Percentiles rank a stretch among this genome's conserved stretches.
phyloP scores from a whole-genome alignment of 2,113 vertebrate species.

The Kryptolebias marmoratus region DNA sequence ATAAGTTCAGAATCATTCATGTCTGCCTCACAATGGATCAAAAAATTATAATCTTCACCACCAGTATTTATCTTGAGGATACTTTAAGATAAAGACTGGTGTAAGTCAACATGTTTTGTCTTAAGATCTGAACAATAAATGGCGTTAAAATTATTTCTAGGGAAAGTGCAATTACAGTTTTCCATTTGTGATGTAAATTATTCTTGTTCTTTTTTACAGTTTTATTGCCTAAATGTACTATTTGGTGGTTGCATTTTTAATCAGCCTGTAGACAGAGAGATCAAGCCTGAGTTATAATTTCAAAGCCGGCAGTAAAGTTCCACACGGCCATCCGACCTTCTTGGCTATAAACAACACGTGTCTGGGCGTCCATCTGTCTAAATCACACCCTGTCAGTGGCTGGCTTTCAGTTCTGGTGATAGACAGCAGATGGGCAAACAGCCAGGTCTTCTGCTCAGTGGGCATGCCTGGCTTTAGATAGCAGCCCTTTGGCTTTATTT shows the following conservation, averaged over 20 bases:
- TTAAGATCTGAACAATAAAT: not conserved
- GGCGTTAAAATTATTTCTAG: not conserved
- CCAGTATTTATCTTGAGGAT: too few species aligned
- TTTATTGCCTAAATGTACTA: slow-evolving; percentile 31
- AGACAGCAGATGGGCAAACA: slow-evolving; percentile 61
- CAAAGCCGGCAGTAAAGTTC: slow-evolving; percentile 49
- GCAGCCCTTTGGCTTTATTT: slow-evolving; percentile 55
- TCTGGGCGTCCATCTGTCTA: slow-evolving; percentile 71
- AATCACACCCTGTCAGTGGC: slow-evolving; percentile 73
- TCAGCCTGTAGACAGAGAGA: slow-evolving; percentile 23
- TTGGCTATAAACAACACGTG: slow-evolving; percentile 67
- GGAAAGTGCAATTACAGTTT: slow-evolving; percentile 32
- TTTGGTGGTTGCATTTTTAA: slow-evolving; percentile 41
- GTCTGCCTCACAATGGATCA: too few species aligned
- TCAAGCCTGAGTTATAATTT: slow-evolving; percentile 46
- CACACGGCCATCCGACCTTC: slow-evolving; percentile 67
- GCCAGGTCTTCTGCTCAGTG: slow-evolving; percentile 59
- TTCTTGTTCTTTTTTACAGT: slow-evolving; percentile 1
- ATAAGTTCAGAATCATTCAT: too few species aligned
- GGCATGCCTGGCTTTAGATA: slow-evolving; percentile 44
- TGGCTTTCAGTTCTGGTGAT: slow-evolving; percentile 57
- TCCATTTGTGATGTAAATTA: slow-evolving; percentile 30
- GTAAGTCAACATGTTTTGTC: not conserved
- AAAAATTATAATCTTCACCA: too few species aligned
- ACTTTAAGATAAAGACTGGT: not conserved